Base-by-base conservation (phyloP, 2,888 invertebrate species). In the Pasiphila rectangulata region DNA sequence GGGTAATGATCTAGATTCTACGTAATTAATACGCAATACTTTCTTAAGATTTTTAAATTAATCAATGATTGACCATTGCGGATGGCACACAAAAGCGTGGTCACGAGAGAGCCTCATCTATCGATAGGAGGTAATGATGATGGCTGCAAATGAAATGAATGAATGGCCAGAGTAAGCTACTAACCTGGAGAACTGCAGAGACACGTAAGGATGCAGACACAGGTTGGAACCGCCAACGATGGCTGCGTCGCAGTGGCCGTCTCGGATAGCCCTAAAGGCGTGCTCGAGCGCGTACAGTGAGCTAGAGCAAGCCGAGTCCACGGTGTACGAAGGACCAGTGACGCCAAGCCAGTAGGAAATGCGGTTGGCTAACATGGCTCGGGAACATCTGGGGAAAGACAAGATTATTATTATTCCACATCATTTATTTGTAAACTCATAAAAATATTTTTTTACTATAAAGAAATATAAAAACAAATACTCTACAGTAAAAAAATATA, bases 251-350 rank as follows among this genome's bases (percentile, higher is more conserved):
- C 97, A 96, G 52, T 93, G 92, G 0, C 96, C 97, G 57, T 92
- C 91, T 21, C 94, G 88, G 32, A 97, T 92, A 0, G 95, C 91
- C 35, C 91, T 90, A 73, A 93, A 95, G 7, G 95, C 96, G 55
- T 94, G 93, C 64, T 98, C 96, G 44, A 98, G 58, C 0, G 97
- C 98, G 61, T 95, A 93, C 57, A 97, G 90, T 4, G 97, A 95
- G 43, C 98, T 98, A n/a, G 97, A 97, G 75, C 98, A 98, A 0
- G 98, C 98, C 0, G 98, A 96, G 80, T 98, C 98, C 5, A 96
- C 90, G 0, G 94, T 91, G 82, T 93, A 95, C 3, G 97, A 96
- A 0, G 98, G 98, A 0, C 98, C 97, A 62, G 94, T 94, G 9
- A 96, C 90, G 16, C 97, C 97, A 51, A 98, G 90, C 83, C 93